Evolutionary conservation across 2,797 vertebrate species (phyloP).

Genomic region (Carapus acus): DNA sequence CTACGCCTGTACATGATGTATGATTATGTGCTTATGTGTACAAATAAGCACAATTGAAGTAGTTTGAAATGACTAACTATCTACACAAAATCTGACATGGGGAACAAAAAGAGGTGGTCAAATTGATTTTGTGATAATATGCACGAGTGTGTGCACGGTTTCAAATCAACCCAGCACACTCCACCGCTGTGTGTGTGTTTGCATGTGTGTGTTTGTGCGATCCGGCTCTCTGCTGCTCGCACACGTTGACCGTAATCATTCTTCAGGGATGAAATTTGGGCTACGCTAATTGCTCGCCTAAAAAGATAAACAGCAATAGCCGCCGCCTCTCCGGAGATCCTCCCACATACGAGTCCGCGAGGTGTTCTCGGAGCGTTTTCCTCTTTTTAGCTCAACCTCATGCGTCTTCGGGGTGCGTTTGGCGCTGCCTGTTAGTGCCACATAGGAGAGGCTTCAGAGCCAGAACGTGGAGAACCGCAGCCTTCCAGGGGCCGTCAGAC

Average conservation of each 20-base stretch:
- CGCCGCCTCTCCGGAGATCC: conserved; percentile 40
- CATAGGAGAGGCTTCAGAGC: conserved; percentile 60
- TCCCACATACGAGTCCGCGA: conserved; percentile 51
- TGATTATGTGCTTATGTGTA: too few species aligned
- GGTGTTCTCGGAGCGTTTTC: conserved; percentile 52
- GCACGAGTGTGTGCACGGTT: background rate
- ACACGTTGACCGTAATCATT: conserved; percentile 30
- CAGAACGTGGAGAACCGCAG: conserved; percentile 66
- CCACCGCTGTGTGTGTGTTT: conserved; percentile 9
- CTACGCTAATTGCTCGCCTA: conserved; percentile 38
- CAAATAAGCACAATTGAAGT: too few species aligned
- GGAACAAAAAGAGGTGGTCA: background rate
- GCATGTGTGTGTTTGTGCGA: too few species aligned
- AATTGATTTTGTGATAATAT: background rate
- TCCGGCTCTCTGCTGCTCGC: conserved; percentile 11
- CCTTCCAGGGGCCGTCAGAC: conserved; percentile 66
- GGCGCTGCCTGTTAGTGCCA: conserved; percentile 54
- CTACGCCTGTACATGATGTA: too few species aligned
- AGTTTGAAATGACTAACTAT: too few species aligned
- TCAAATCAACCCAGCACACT: conserved; percentile 3
- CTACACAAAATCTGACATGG: background rate
- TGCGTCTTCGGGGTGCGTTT: conserved; percentile 65
- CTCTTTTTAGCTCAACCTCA: conserved; percentile 65
- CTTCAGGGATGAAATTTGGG: conserved; percentile 22
- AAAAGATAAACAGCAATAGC: conserved; percentile 29